Evolutionary conservation across 2,797 vertebrate genomes (phyloP).

Genomic region (Sylvilagus floridanus): DNA sequence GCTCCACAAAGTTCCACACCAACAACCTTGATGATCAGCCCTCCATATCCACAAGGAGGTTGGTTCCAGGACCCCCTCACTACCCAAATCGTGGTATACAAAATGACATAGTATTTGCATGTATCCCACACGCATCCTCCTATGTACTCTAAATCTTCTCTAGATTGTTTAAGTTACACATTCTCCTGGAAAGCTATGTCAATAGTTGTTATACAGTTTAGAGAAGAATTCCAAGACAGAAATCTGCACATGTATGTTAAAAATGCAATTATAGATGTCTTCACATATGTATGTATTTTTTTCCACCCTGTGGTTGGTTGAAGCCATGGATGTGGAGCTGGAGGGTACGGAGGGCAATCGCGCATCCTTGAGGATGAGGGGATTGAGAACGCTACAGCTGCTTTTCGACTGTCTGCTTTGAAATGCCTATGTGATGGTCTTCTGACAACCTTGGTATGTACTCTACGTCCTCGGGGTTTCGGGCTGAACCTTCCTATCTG

Average conservation of each 20-base stretch:
- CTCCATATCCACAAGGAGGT: background rate
- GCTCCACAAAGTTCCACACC: background rate
- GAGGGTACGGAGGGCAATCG: background rate
- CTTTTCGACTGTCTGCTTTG: slow-evolving; percentile 1
- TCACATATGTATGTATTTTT: background rate
- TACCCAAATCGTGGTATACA: background rate
- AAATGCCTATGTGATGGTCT: background rate
- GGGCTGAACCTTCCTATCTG: slow-evolving; percentile 7
- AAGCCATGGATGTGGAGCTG: background rate
- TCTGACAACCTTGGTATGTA: slow-evolving; percentile 9
- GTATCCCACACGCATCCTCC: background rate
- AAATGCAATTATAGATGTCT: background rate
- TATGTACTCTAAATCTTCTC: no score
- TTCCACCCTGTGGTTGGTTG: background rate
- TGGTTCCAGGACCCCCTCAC: background rate
- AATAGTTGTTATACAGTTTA: background rate
- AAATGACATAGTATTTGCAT: background rate
- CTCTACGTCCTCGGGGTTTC: background rate
- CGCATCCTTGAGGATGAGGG: background rate
- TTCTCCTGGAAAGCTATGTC: background rate
- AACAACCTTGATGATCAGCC: background rate
- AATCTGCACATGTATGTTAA: no score
- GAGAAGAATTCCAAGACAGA: background rate
- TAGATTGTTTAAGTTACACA: no score
- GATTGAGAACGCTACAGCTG: background rate